Evolutionary conservation across 2,113 vertebrate species (phyloP).

Genomic region (Loxodonta africana): DNA sequence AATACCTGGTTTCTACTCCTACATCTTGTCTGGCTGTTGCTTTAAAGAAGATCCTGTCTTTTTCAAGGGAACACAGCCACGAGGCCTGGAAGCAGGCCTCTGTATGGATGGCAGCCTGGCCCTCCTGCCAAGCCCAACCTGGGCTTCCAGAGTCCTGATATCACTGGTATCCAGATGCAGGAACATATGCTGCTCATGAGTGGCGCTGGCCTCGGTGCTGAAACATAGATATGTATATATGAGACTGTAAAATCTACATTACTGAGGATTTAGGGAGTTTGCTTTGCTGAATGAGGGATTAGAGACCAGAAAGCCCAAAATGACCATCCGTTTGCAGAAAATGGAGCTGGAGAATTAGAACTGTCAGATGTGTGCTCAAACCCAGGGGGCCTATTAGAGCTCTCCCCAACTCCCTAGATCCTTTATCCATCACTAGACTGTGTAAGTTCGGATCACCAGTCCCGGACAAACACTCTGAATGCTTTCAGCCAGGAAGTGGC

Average conservation of each 20-base stretch:
- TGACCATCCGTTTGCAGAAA: conserved; percentile 91
- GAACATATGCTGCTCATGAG: conserved; percentile 90
- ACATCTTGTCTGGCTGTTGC: not conserved
- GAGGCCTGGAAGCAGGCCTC: not conserved
- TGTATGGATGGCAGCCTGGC: not conserved
- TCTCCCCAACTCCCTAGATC: not conserved
- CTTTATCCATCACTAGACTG: not conserved
- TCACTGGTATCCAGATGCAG: conserved; percentile 88
- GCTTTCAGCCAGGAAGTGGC: not conserved
- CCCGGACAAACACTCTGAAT: not conserved
- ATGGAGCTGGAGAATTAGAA: conserved; percentile 82
- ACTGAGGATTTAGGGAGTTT: conserved; percentile 93
- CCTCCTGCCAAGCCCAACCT: conserved; percentile 49
- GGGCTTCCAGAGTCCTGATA: not conserved
- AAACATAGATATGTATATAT: conserved; percentile 87
- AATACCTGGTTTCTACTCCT: not conserved
- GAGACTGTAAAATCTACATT: conserved; percentile 92
- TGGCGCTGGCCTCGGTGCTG: conserved; percentile 90
- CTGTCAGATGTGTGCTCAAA: conserved; percentile 63
- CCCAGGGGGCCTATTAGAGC: conserved; percentile 54
- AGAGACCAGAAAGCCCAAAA: conserved; percentile 90
- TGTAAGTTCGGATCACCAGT: not conserved
- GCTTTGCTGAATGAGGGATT: conserved; percentile 91
- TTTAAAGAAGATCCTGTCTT: conserved; percentile 53
- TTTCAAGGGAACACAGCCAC: conserved; percentile 3